Evolutionary conservation across 1,140 invertebrate species (phyloP).

Genomic region (Drosophila paulistorum): DNA sequence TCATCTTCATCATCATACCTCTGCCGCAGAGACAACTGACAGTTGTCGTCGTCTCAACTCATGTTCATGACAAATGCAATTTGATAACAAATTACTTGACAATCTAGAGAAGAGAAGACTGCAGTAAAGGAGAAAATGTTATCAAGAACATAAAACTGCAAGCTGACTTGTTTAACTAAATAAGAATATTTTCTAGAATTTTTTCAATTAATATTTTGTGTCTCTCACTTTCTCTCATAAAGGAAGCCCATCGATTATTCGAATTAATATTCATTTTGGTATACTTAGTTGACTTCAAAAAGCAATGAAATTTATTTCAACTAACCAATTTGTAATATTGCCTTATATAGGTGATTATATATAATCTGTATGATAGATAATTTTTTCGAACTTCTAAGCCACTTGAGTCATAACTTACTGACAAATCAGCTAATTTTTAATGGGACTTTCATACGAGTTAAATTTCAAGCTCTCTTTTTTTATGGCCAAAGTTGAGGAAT

Average conservation of each 20-base stretch:
- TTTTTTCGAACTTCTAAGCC: background rate
- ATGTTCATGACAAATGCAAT: slow-evolving; percentile 69
- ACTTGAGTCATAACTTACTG: background rate
- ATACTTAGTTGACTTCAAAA: no score
- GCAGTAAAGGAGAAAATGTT: slow-evolving; percentile 19
- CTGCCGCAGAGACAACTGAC: slow-evolving; percentile 35
- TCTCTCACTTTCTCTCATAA: no score
- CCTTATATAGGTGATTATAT: no score
- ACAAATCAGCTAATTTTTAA: slow-evolving; percentile 24
- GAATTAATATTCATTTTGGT: no score
- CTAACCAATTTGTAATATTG: no score
- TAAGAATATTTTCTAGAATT: no score
- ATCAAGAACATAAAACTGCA: no score
- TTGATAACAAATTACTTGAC: slow-evolving; percentile 23
- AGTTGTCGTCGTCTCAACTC: slow-evolving; percentile 44
- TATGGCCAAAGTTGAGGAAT: slow-evolving; percentile 24
- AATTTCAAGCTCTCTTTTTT: slow-evolving; percentile 20
- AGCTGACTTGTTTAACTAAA: background rate
- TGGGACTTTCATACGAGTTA: slow-evolving; percentile 24
- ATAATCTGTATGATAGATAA: no score
- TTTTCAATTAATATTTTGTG: no score
- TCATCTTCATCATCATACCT: background rate
- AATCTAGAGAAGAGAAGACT: background rate
- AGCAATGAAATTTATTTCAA: no score
- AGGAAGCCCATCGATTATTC: no score